phyloP scores from a whole-genome alignment of 2,113 vertebrate species.

The Symphodus melops region DNA sequence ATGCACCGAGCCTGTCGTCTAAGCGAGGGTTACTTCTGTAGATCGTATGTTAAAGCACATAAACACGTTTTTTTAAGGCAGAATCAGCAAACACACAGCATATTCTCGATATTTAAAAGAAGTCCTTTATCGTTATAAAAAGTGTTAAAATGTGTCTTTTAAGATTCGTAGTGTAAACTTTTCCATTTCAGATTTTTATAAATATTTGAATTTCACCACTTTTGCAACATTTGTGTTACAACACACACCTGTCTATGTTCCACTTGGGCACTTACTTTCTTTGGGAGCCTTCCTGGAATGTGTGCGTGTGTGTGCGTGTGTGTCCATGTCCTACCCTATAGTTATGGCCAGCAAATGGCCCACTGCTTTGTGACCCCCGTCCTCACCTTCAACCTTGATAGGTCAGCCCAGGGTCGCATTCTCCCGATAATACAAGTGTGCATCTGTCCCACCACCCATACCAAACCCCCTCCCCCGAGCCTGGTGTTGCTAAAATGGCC shows the following conservation, averaged over 20 bases:
- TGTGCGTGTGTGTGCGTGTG: neutral
- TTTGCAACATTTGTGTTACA: neutral
- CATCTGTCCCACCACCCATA: slow-evolving; percentile 5
- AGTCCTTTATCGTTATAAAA: too few relatives aligned
- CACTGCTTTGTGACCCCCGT: slow-evolving; percentile 10
- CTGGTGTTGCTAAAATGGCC: slow-evolving; percentile 39
- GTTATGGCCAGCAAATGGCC: slow-evolving; percentile 16
- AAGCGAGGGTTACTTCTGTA: neutral
- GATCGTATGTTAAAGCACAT: neutral
- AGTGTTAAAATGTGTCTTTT: too few relatives aligned
- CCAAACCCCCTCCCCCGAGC: neutral
- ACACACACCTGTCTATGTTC: neutral
- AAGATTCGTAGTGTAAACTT: too few relatives aligned
- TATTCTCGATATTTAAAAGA: too few relatives aligned
- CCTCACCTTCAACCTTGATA: slow-evolving; percentile 22
- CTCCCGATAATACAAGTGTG: slow-evolving; percentile 31
- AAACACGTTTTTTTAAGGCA: neutral
- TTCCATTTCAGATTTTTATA: too few relatives aligned
- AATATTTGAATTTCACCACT: too few relatives aligned
- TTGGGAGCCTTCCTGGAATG: slow-evolving; percentile 7
- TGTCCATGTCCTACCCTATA: neutral
- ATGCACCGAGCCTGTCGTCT: neutral
- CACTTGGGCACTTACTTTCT: slow-evolving; percentile 6
- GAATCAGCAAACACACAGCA: too few relatives aligned
- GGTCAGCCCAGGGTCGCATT: slow-evolving; percentile 52